These are phyloP conservation scores for Xiphorhynchus erythropygius DNA, from an alignment of 2,797 vertebrate species.

Conservation along the genomic window DNA sequence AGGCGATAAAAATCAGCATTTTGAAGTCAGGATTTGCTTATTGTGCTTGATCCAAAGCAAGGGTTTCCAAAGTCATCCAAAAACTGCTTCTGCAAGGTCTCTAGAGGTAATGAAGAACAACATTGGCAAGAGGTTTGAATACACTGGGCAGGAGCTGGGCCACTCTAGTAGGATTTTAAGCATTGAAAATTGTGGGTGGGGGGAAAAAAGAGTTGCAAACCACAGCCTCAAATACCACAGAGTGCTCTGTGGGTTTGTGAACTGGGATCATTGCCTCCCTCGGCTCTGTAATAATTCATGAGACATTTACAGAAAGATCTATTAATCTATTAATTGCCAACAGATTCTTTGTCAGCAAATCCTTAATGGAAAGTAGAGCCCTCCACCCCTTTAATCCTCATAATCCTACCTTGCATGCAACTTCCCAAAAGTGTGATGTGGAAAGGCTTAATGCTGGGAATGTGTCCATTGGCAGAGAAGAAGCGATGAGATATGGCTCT, in stretches of 20 bases:
- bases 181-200: not conserved
- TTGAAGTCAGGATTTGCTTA: not conserved
- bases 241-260: not conserved
- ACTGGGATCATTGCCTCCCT: not conserved
- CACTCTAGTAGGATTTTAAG: not conserved
- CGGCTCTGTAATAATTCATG: not conserved
- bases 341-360: slow-evolving; percentile 15
- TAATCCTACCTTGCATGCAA: not conserved
- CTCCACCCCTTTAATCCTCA: not conserved
- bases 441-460: not conserved
- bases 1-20: not conserved
- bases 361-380: not conserved
- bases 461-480: not conserved
- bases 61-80: not conserved
- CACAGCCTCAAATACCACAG: not conserved
- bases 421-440: not conserved
- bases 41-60: not conserved
- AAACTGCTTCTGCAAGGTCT: not conserved
- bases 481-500: not conserved
- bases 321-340: slow-evolving; percentile 21
- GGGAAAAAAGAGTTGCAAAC: not conserved
- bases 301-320: not conserved
- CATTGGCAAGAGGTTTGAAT: not conserved
- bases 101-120: not conserved
- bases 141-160: not conserved